Evolutionary conservation across 1,140 invertebrate species (phyloP).

Genomic region (Drosophila nigromelanica): DNA sequence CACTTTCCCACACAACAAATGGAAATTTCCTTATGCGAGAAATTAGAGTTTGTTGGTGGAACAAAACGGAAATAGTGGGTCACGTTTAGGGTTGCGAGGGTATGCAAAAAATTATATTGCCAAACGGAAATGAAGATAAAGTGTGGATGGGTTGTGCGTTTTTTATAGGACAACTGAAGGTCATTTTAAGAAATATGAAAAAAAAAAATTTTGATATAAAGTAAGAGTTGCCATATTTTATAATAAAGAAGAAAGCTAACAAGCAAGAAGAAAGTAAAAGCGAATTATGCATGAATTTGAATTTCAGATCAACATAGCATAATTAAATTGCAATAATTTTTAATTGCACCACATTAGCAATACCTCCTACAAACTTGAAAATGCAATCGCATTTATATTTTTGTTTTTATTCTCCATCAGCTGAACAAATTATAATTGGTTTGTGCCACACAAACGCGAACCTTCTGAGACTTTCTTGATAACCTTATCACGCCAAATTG

Average conservation of each 20-base stretch:
- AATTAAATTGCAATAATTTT: background rate
- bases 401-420: background rate
- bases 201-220: background rate
- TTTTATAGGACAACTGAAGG: constrained; percentile 9
- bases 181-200: constrained; percentile 1
- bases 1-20: too few relatives aligned
- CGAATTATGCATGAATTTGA: too few relatives aligned
- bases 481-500: constrained; percentile 23
- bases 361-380: background rate
- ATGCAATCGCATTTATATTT: too few relatives aligned
- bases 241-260: background rate
- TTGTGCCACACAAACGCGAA: background rate
- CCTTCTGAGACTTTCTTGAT: constrained; percentile 12
- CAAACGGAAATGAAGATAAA: constrained; percentile 13
- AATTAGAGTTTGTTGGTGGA: constrained; percentile 4
- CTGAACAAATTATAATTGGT: constrained; percentile 10
- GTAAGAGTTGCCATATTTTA: background rate
- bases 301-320: too few relatives aligned
- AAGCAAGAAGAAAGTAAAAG: background rate
- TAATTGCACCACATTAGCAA: background rate
- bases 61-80: constrained; percentile 21
- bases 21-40: constrained; percentile 31
- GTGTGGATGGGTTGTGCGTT: background rate
- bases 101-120: constrained; percentile 7
- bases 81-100: constrained; percentile 18